phyloP scores from a whole-genome alignment of 2,797 vertebrate genomes.

The Orestias chungarensis region DNA sequence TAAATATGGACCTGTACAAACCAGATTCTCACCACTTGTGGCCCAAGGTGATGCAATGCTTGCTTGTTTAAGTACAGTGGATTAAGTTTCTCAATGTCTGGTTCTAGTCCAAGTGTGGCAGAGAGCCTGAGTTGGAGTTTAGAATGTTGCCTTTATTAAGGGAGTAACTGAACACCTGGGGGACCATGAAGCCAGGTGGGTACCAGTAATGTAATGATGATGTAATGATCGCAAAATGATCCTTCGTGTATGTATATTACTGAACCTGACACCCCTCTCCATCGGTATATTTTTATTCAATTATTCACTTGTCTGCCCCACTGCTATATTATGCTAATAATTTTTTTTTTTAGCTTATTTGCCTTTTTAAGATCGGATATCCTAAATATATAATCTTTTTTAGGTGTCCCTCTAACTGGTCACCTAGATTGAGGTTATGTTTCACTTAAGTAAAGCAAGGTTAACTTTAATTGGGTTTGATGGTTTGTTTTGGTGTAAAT shows the following conservation, averaged over 20 bases:
- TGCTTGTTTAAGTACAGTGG: constrained; percentile 50
- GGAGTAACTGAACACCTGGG: constrained; percentile 61
- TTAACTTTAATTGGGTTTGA: constrained; percentile 14
- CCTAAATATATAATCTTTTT: constrained; percentile 30
- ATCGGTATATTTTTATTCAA: constrained; percentile 25
- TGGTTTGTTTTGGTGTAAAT: constrained; percentile 4
- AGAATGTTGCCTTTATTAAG: constrained; percentile 68
- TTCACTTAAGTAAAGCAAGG: constrained; percentile 10
- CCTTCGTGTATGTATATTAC: constrained; percentile 5
- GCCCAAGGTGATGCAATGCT: constrained; percentile 64
- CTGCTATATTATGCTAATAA: constrained; percentile 45
- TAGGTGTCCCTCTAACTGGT: constrained; percentile 27
- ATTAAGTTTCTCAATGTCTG: constrained; percentile 63
- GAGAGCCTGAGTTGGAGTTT: constrained; percentile 58
- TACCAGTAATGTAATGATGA: constrained; percentile 33
- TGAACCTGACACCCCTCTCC: background rate
- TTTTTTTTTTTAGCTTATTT: constrained; percentile 49
- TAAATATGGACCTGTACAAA: constrained; percentile 58
- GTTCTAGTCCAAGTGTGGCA: constrained; percentile 62
- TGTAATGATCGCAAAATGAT: constrained; percentile 26
- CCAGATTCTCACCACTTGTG: constrained; percentile 50
- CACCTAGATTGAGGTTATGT: background rate
- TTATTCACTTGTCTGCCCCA: constrained; percentile 25
- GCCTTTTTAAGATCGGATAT: constrained; percentile 47
- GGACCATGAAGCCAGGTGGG: constrained; percentile 30